Base-by-base conservation (phyloP, 2,797 vertebrate genomes). In the Cetoscarus ocellatus region DNA sequence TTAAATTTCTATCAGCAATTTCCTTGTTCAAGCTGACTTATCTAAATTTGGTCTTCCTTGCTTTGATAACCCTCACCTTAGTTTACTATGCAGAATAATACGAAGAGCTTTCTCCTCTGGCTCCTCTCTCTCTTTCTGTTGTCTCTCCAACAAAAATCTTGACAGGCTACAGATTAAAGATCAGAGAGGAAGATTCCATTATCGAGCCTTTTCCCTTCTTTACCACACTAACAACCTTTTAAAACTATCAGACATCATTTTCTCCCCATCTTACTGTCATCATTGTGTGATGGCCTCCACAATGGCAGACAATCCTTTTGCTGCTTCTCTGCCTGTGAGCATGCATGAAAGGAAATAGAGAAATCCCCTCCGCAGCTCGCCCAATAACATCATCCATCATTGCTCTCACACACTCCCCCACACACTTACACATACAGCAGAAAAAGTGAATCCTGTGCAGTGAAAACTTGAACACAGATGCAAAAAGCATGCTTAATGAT, bases 161-260 rank as follows among this genome's bases (percentile, higher is more conserved):
- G 75, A 73, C 61, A 55, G 70, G 65, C 75, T 44, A 61, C 57
- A 73, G 78, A 83, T 64, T 76, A 82, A 70, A 83, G 68, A 81
- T 69, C 60, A 61, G 19, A 67, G 58, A 47, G 6, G 51, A 49
- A 61, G 61, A 70, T 79, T 84, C 78, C 80, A 86, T 87, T 84
- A 85, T 79, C 78, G 14, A 67, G 53, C 43, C 58, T 60, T 80
- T 84, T 80, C 58, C 69, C 67, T 75, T 56, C 44, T 77, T 78
- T 64, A 62, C 52, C 27, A 48, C 79, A 43, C 69, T 86, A 80
- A 86, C 71, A 79, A 66, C 78, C 67, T 70, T 79, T 85, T 75
- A 81, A 84, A 75, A 72, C 65, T 73, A 83, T 70, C 79, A 68
- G 58, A 55, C 52, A 40, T 86, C 55, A 77, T 79, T 75, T 79